These are phyloP conservation scores for Coryphaenoides rupestris DNA, from an alignment of 2,113 vertebrate genomes.

Conservation along the genomic window DNA sequence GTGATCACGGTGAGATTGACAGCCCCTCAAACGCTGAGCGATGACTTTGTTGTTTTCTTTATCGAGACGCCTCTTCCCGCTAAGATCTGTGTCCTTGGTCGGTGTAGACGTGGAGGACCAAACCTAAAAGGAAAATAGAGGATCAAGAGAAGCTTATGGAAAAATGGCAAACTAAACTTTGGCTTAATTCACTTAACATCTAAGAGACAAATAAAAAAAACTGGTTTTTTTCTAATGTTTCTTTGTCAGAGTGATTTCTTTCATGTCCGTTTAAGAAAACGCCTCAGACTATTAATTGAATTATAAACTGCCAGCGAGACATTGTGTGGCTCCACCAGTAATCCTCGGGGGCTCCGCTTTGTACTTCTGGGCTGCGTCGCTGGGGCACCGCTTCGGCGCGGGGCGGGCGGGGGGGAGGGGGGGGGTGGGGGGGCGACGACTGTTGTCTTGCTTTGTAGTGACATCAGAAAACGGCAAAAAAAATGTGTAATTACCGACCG, in stretches of 20 bases:
- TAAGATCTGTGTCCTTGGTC: conserved; percentile 12
- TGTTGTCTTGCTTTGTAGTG: conserved; percentile 69
- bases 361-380: conserved; percentile 29
- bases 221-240: not conserved
- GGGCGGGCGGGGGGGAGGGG: no score
- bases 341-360: conserved; percentile 65
- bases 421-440: no score
- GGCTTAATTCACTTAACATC: conserved; percentile 27
- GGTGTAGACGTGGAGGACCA: conserved; percentile 5
- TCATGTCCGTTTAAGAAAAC: conserved; percentile 53
- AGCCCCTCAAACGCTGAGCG: conserved; percentile 13
- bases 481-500: conserved; percentile 70
- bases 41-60: conserved; percentile 17
- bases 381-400: conserved; percentile 34
- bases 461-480: conserved; percentile 61
- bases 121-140: not conserved
- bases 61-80: not conserved
- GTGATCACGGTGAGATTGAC: conserved; percentile 31
- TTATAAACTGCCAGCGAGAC: conserved; percentile 66
- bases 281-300: conserved; percentile 64
- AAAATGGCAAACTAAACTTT: conserved; percentile 20
- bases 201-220: conserved; percentile 27
- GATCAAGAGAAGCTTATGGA: conserved; percentile 4
- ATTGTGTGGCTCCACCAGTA: conserved; percentile 52
- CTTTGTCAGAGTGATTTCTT: conserved; percentile 42